phyloP scores from a whole-genome alignment of 2,888 invertebrate genomes.

The Cataglyphis rosenhaueri region DNA sequence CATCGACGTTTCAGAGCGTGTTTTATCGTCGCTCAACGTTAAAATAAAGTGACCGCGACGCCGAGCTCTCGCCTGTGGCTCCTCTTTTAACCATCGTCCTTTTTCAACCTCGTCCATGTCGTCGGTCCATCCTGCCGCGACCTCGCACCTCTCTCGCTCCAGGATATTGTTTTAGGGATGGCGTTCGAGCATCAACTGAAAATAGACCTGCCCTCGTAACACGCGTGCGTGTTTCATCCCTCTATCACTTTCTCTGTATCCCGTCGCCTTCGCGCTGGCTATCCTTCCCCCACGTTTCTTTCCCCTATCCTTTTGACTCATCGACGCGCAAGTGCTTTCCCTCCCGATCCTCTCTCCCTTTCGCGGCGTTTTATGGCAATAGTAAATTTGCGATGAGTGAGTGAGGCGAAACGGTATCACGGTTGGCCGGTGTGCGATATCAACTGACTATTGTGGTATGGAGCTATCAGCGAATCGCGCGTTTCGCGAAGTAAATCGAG shows the following conservation, averaged over 20 bases:
- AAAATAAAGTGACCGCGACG: conserved; percentile 56
- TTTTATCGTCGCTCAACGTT: conserved; percentile 47
- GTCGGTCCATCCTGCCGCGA: conserved; percentile 28
- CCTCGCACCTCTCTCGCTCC: conserved; percentile 45
- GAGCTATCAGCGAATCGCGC: conserved; percentile 59
- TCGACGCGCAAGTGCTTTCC: conserved; percentile 35
- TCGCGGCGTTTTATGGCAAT: conserved; percentile 64
- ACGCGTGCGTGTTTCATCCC: conserved; percentile 47
- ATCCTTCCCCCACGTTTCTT: conserved; percentile 35
- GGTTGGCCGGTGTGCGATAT: conserved; percentile 40
- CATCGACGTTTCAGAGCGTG: conserved; percentile 25
- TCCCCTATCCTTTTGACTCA: conserved; percentile 41
- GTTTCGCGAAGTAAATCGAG: conserved; percentile 65
- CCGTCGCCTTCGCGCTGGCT: conserved; percentile 37
- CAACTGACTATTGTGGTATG: conserved; percentile 30
- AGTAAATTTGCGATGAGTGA: conserved; percentile 66
- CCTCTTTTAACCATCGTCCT: conserved; percentile 25
- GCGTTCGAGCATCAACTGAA: conserved; percentile 68
- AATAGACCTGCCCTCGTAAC: conserved; percentile 67
- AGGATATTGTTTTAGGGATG: conserved; percentile 69
- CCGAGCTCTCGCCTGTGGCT: conserved; percentile 18
- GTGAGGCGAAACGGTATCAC: conserved; percentile 68
- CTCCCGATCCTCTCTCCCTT: background rate
- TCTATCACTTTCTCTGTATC: conserved; percentile 29
- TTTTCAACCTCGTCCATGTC: conserved; percentile 33